Evolutionary conservation across 2,113 vertebrate species (phyloP), one percentile per base, ranked within the genome.

Genomic region (Picathartes gymnocephalus): DNA sequence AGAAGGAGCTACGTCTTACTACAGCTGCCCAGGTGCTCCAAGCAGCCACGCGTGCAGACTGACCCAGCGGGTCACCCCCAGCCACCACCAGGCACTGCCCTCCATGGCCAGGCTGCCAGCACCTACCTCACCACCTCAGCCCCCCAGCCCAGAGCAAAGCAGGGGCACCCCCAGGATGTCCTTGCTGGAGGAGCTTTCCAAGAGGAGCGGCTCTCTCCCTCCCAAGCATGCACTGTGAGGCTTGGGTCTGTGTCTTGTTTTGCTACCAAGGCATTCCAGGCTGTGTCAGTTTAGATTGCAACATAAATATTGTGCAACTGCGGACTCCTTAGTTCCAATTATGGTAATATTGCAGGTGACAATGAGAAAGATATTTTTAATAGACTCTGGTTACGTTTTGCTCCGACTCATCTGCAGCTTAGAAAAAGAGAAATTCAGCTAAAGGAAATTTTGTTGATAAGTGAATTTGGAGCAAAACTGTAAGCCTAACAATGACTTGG

Each of bases 291-390:
- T 86, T 95, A 86, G 92, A 96, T 64, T 90, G 57, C 81, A 96
- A 88, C 93, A 86, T 79, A 94, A 96, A 96, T 92, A 97, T 31
- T 93, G 88, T 81, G 78, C 64, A 94, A 92, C 56, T 70, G 56
- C 35, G 13, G 70, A 9, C 72, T 71, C 81, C 92, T 90, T 74
- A 96, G 93, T 71, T 93, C 72, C 90, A 97, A 95, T 79, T 74
- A 93, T 39, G 93, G 80, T 65, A 94, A 92, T 65, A 80, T 4
- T 85, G 51, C 89, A 93, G 56, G 61, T 93, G 90, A 97, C 72
- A 96, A 91, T 40, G 40, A 82, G 44, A 92, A 94, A 70, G 28
- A 54, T 33, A 37, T 33, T 72, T 95, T 88, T 82, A 79, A 86
- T 71, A 78, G 31, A 33, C 28, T 90, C 37, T 30, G 71, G 68